These are phyloP conservation scores for Ochropleura leucogaster DNA, from an alignment of 2,888 invertebrate genomes.

Conservation along the genomic window DNA sequence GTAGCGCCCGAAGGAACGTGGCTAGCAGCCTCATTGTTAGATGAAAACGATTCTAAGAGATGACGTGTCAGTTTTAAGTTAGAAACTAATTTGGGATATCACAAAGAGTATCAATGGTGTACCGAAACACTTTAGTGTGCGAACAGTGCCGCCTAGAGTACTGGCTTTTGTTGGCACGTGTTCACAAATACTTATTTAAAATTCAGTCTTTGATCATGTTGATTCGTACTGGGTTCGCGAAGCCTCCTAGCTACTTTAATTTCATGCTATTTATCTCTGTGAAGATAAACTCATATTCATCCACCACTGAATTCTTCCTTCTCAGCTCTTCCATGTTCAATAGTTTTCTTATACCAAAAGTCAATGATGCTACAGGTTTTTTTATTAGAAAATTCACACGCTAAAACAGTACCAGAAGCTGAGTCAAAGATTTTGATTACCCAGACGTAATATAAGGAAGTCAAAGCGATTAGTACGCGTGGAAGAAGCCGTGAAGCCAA, in stretches of 20 bases:
- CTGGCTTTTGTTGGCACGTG: slow-evolving; percentile 83
- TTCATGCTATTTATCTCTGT: slow-evolving; percentile 52
- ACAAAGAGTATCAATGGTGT: slow-evolving; percentile 88
- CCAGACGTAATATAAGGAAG: slow-evolving; percentile 77
- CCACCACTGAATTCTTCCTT: background rate
- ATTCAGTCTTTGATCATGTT: slow-evolving; percentile 56
- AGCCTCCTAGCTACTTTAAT: slow-evolving; percentile 55
- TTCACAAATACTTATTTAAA: slow-evolving; percentile 72
- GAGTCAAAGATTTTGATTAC: slow-evolving; percentile 59
- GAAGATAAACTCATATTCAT: slow-evolving; percentile 30
- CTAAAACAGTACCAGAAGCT: slow-evolving; percentile 51
- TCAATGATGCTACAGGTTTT: background rate
- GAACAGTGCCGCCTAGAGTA: slow-evolving; percentile 82
- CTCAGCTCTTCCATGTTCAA: background rate
- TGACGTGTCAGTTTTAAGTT: slow-evolving; percentile 87
- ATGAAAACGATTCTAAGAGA: slow-evolving; percentile 87
- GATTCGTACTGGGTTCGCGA: slow-evolving; percentile 53
- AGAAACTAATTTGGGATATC: slow-evolving; percentile 90
- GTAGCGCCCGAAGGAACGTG: slow-evolving; percentile 86
- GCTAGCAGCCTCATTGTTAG: slow-evolving; percentile 86
- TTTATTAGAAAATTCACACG: background rate
- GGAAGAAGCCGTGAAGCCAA: slow-evolving; percentile 86
- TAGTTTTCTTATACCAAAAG: background rate
- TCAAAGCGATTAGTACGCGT: slow-evolving; percentile 80
- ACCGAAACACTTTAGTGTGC: slow-evolving; percentile 86